phyloP scores from a whole-genome alignment of 2,888 invertebrate genomes.

The Machimus rusticus region DNA sequence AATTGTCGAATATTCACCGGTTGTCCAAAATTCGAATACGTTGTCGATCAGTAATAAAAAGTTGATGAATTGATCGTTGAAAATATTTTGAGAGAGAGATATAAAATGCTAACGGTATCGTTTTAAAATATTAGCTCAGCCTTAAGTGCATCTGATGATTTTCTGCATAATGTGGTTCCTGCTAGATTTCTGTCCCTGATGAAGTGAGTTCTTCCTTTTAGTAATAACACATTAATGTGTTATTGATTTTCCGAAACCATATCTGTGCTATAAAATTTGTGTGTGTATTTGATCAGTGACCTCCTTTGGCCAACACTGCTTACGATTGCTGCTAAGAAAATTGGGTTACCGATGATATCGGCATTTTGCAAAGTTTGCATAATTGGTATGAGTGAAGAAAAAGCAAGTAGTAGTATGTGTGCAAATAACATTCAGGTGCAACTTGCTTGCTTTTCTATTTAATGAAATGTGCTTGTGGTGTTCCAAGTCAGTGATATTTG shows the following conservation, averaged over 20 bases:
- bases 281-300: constrained; percentile 31
- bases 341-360: constrained; percentile 28
- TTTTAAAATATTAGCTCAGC: neutral
- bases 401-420: neutral
- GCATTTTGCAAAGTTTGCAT: neutral
- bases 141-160: neutral
- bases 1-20: neutral
- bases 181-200: neutral
- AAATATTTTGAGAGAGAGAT: neutral
- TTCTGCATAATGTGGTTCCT: neutral
- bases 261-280: neutral
- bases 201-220: neutral
- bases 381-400: constrained; percentile 18
- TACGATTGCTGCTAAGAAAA: neutral
- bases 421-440: constrained; percentile 12
- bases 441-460: neutral
- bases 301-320: neutral
- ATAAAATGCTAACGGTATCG: constrained; percentile 15
- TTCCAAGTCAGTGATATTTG: neutral
- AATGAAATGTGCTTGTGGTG: constrained; percentile 5
- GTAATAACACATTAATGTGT: neutral
- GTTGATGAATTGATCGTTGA: neutral
- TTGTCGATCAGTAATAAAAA: neutral
- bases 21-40: neutral
- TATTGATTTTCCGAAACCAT: neutral